These are phyloP conservation scores for Meteorus colon DNA, from an alignment of 2,888 invertebrate genomes.

Conservation along the genomic window DNA sequence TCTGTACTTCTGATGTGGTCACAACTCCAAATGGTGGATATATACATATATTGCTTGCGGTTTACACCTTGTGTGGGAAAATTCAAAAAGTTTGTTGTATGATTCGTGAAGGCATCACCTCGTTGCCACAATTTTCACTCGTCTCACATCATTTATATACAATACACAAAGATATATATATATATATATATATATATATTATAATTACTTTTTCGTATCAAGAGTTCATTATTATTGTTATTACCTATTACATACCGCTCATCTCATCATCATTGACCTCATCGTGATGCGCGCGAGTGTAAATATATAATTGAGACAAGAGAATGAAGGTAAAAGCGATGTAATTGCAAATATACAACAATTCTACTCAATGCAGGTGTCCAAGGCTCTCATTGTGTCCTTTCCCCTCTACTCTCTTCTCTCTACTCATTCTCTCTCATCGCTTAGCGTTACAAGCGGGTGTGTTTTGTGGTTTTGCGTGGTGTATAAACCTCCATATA, in stretches of 20 bases:
- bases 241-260: neutral
- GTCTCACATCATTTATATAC: constrained; percentile 13
- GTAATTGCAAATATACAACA: constrained; percentile 11
- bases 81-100: constrained; percentile 49
- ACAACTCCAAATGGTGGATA: constrained; percentile 18
- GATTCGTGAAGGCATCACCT: constrained; percentile 35
- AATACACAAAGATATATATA: neutral
- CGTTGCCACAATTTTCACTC: constrained; percentile 31
- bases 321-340: constrained; percentile 14
- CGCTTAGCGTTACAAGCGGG: constrained; percentile 13
- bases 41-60: constrained; percentile 58
- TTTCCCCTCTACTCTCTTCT: neutral
- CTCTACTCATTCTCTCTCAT: neutral
- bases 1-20: constrained; percentile 62
- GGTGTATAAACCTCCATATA: constrained; percentile 6
- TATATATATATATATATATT: neutral
- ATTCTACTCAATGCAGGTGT: constrained; percentile 4
- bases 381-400: neutral
- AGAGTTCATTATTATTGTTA: constrained; percentile 6
- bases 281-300: neutral
- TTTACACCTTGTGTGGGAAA: constrained; percentile 64
- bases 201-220: constrained; percentile 24
- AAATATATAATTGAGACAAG: constrained; percentile 21
- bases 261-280: constrained; percentile 23
- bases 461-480: constrained; percentile 17